These are phyloP conservation scores for Drosophila fulvimacula DNA, from an alignment of 2,888 invertebrate species.

Conservation along the genomic window DNA sequence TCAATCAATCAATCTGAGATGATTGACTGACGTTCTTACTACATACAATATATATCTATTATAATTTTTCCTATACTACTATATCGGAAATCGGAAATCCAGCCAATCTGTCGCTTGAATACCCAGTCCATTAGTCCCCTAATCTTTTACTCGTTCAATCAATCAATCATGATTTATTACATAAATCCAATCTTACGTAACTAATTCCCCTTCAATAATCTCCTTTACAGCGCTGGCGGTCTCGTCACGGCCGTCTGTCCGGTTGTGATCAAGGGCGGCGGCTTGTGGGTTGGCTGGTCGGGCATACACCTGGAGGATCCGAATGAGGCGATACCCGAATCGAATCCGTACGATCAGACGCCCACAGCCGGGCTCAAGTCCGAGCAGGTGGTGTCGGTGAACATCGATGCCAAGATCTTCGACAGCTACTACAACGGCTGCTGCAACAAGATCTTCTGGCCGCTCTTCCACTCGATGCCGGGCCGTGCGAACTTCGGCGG, in stretches of 20 bases:
- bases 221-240: slow-evolving; percentile 91
- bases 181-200: too few species aligned
- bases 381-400: slow-evolving; percentile 93
- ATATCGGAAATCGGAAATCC: background rate
- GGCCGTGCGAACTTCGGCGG: slow-evolving; percentile 93
- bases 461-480: slow-evolving; percentile 96
- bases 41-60: too few species aligned
- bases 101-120: background rate
- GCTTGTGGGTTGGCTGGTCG: slow-evolving; percentile 97
- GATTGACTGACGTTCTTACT: too few species aligned
- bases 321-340: slow-evolving; percentile 93
- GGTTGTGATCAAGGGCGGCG: slow-evolving; percentile 93
- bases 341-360: slow-evolving; percentile 93
- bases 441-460: slow-evolving; percentile 97
- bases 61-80: too few species aligned
- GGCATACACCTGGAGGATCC: slow-evolving; percentile 92
- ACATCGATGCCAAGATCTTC: slow-evolving; percentile 90
- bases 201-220: background rate
- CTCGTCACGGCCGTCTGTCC: slow-evolving; percentile 96
- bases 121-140: background rate
- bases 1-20: too few species aligned
- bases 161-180: too few species aligned
- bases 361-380: slow-evolving; percentile 94
- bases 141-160: background rate
- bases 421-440: slow-evolving; percentile 96